Evolutionary conservation across 1,140 invertebrate genomes (phyloP).

Genomic region (Pseudoatta argentina): DNA sequence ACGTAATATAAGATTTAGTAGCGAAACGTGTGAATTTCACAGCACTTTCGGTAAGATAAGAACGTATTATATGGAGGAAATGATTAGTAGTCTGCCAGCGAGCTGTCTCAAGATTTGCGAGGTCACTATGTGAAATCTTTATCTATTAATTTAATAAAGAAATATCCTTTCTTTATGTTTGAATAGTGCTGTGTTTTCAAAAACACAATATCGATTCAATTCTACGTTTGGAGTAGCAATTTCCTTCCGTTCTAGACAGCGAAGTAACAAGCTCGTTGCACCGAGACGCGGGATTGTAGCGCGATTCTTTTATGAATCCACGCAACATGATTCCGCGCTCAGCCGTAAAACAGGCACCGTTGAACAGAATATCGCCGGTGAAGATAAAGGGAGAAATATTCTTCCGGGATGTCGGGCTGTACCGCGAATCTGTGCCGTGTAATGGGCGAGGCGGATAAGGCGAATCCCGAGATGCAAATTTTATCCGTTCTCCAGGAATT

Average conservation of each 20-base stretch:
- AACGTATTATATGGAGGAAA: neutral
- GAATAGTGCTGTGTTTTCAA: neutral
- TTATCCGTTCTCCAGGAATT: constrained; percentile 23
- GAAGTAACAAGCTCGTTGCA: constrained; percentile 2
- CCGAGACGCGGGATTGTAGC: neutral
- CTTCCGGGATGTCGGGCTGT: neutral
- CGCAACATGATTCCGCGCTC: constrained; percentile 32
- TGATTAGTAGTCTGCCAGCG: neutral
- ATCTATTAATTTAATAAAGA: neutral
- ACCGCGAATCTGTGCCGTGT: constrained; percentile 27
- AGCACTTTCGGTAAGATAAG: constrained; percentile 11
- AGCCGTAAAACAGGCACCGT: constrained; percentile 19
- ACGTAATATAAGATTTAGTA: constrained; percentile 61
- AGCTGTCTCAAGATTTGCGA: constrained; percentile 12
- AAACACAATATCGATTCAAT: neutral
- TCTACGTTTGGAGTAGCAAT: neutral
- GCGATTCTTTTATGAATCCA: constrained; percentile 42
- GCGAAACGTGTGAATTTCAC: constrained; percentile 51
- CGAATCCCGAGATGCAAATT: constrained; percentile 62
- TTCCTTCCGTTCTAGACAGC: neutral
- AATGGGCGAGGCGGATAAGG: constrained; percentile 45
- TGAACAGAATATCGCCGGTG: constrained; percentile 8
- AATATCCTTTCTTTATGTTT: neutral
- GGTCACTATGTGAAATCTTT: neutral
- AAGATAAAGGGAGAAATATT: constrained; percentile 42